Percentiles rank a stretch among this genome's conserved stretches.
phyloP scores from a whole-genome alignment of 2,113 vertebrate species.

The Strix aluco region DNA sequence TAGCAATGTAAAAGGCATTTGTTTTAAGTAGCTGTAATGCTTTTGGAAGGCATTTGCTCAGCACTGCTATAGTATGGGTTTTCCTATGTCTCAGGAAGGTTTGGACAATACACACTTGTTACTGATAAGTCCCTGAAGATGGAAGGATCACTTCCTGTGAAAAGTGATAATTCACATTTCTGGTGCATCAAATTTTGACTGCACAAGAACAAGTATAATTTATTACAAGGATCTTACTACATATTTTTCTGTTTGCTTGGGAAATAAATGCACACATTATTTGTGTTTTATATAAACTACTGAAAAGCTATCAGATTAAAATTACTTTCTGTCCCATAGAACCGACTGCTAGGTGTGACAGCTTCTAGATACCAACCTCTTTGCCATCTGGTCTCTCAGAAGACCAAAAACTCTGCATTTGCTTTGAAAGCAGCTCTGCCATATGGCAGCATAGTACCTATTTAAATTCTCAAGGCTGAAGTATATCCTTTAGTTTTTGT shows the following conservation, averaged over 20 bases:
- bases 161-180: neutral
- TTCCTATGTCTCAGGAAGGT: neutral
- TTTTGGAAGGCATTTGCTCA: neutral
- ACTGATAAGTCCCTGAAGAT: neutral
- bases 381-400: neutral
- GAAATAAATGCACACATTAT: neutral
- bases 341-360: neutral
- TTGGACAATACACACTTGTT: neutral
- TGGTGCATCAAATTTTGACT: neutral
- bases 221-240: neutral
- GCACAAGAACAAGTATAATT: neutral
- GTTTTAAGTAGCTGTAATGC: neutral
- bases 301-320: neutral
- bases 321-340: neutral
- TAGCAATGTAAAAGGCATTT: neutral
- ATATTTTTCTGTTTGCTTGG: neutral
- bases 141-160: neutral
- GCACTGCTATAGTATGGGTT: neutral
- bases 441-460: neutral
- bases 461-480: conserved; percentile 17
- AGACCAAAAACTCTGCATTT: neutral
- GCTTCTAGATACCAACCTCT: conserved; percentile 8
- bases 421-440: neutral
- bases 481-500: neutral
- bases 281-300: neutral